phyloP scores from a whole-genome alignment of 2,113 vertebrate species.

The Morone saxatilis region DNA sequence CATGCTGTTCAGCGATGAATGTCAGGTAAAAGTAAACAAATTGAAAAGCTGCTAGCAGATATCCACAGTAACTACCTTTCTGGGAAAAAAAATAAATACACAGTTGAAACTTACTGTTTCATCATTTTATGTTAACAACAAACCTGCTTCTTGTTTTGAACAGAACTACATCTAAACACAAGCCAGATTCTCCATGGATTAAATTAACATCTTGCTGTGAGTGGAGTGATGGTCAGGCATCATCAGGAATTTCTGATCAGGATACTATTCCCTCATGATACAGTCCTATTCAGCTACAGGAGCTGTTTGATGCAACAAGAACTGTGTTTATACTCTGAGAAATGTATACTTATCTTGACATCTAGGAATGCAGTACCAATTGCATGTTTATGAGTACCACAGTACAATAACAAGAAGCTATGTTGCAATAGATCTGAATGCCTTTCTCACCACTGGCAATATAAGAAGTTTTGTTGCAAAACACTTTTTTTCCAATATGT shows the following conservation, averaged over 20 bases:
- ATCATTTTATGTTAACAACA: background rate
- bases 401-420: background rate
- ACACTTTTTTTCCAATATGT: background rate
- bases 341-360: background rate
- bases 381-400: background rate
- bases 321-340: background rate
- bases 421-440: background rate
- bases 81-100: background rate
- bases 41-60: slow-evolving; percentile 17
- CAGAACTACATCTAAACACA: slow-evolving; percentile 85
- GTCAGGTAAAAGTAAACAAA: background rate
- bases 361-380: background rate
- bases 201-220: slow-evolving; percentile 90
- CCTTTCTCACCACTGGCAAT: background rate
- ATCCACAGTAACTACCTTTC: background rate
- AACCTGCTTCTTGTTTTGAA: slow-evolving; percentile 56
- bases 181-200: slow-evolving; percentile 86
- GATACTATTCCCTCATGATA: background rate
- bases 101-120: background rate
- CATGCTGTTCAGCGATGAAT: background rate
- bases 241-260: background rate
- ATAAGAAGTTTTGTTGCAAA: background rate
- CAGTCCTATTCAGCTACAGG: background rate
- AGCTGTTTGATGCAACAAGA: background rate
- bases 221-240: background rate